These are phyloP conservation scores for Drosophila quinaria DNA, from an alignment of 2,888 invertebrate genomes.

Conservation along the genomic window DNA sequence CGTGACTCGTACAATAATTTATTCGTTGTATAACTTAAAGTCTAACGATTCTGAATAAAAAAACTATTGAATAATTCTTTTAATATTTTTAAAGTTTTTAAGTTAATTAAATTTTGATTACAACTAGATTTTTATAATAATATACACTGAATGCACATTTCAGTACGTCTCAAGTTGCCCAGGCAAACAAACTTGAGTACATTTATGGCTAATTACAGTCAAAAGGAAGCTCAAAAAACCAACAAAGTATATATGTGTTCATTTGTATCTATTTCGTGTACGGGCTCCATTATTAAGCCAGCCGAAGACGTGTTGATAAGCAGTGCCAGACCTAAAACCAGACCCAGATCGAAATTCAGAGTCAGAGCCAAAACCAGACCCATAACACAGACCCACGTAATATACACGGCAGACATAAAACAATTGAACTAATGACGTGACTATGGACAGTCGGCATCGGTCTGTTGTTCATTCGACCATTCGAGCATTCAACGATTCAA, in stretches of 20 bases:
- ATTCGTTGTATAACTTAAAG: too few species aligned
- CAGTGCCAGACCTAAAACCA: constrained; percentile 11
- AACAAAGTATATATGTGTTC: constrained; percentile 27
- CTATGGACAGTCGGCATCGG: constrained; percentile 69
- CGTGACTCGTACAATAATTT: too few species aligned
- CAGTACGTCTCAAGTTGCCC: not conserved
- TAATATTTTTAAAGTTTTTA: not conserved
- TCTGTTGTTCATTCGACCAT: constrained; percentile 21
- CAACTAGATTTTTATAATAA: not conserved
- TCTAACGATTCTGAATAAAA: too few species aligned
- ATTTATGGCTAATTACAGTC: constrained; percentile 45
- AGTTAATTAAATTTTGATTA: not conserved
- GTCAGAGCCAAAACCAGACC: constrained; percentile 21
- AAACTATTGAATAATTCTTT: too few species aligned
- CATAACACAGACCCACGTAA: constrained; percentile 42
- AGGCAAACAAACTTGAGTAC: constrained; percentile 25
- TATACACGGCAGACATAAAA: constrained; percentile 56
- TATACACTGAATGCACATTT: not conserved
- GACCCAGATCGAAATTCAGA: constrained; percentile 11
- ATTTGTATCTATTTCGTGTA: constrained; percentile 62
- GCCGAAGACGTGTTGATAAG: constrained; percentile 77
- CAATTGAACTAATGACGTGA: constrained; percentile 80
- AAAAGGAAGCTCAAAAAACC: constrained; percentile 6
- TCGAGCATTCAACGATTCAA: constrained; percentile 23
- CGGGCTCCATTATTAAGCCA: constrained; percentile 67